A percentile compares a stretch with the other conserved stretches of the same genome.
phyloP scores from a whole-genome alignment of 2,113 vertebrate genomes.

The Pelmatolapia mariae region DNA sequence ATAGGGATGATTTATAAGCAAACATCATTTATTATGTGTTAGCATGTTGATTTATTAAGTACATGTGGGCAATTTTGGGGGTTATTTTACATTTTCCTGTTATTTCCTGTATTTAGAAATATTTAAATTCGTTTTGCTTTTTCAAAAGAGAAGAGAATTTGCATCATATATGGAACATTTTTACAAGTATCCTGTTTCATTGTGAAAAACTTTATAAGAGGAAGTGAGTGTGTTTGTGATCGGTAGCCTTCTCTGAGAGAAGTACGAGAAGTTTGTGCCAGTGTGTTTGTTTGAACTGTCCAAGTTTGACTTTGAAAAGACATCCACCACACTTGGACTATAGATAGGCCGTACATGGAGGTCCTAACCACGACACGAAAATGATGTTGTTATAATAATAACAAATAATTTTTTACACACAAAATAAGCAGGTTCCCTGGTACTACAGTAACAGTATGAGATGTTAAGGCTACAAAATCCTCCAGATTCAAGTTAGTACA shows the following conservation, averaged over 20 bases:
- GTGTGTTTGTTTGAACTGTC: background rate
- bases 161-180: background rate
- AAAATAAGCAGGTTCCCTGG: background rate
- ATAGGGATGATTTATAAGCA: background rate
- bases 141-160: background rate
- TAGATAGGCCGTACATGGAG: fast-evolving
- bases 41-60: background rate
- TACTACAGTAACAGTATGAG: background rate
- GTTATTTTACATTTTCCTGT: background rate
- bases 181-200: background rate
- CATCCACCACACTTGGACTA: background rate
- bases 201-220: background rate
- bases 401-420: background rate
- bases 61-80: background rate
- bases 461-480: background rate
- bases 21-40: background rate
- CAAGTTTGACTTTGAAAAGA: background rate
- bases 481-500: background rate
- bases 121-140: fast-evolving
- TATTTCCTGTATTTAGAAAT: background rate
- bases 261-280: background rate
- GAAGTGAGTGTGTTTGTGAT: background rate
- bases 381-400: background rate
- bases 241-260: background rate
- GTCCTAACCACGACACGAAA: background rate